Percentiles rank a stretch among this genome's conserved stretches.
Evolutionary conservation across 2,797 vertebrate species (phyloP).

Genomic region (Dromococcyx pavoninus): DNA sequence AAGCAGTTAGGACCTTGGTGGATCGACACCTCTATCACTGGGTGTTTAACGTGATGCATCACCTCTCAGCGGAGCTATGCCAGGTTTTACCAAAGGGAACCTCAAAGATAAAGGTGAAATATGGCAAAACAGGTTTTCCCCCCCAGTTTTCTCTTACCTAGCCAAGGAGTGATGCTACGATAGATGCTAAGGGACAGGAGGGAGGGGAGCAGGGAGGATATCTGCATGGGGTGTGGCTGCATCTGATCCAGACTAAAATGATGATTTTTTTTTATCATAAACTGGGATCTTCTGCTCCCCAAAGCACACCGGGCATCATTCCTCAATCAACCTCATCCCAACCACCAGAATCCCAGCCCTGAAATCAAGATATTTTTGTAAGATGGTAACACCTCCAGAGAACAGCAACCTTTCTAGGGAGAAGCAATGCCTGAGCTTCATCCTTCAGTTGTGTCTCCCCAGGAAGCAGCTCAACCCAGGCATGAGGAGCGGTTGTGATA

Average conservation of each 20-base stretch:
- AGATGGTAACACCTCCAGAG: not conserved
- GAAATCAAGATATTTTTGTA: not conserved
- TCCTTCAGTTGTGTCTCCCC: not conserved
- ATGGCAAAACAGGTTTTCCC: not conserved
- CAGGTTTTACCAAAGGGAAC: not conserved
- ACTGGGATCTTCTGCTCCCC: not conserved
- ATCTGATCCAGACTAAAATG: not conserved
- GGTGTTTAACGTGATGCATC: not conserved
- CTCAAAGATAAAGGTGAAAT: not conserved
- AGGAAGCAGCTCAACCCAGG: not conserved
- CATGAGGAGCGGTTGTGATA: not conserved
- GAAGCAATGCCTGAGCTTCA: not conserved
- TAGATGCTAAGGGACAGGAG: fast-evolving
- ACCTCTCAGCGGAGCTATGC: not conserved
- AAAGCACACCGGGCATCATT: not conserved
- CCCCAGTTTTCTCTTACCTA: not conserved
- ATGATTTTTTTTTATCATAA: not conserved
- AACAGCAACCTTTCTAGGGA: not conserved
- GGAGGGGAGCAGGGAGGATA: not conserved
- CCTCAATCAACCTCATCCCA: not conserved
- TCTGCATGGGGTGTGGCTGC: fast-evolving
- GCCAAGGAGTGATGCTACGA: not conserved
- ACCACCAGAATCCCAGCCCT: not conserved
- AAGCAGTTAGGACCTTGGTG: not conserved
- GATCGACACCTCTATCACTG: not conserved